A percentile compares a stretch with the other conserved stretches of the same genome.
phyloP scores from a whole-genome alignment of 1,140 invertebrate genomes.

The Heterodera carotae region DNA sequence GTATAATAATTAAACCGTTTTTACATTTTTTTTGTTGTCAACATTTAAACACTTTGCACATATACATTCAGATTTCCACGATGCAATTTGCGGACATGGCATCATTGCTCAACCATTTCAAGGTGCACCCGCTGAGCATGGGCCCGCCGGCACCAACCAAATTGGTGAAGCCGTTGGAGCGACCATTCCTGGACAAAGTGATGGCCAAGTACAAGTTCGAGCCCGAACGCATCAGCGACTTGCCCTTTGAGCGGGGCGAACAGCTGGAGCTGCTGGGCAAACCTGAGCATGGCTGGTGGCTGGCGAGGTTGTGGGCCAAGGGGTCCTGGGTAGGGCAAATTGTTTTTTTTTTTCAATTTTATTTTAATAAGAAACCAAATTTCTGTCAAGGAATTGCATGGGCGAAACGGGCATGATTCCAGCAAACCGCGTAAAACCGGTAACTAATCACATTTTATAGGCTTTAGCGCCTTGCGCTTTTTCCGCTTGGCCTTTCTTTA shows the following conservation, averaged over 20 bases:
- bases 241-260: constrained; percentile 91
- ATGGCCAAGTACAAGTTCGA: constrained; percentile 89
- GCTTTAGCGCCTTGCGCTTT: too few relatives aligned
- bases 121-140: constrained; percentile 76
- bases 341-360: neutral
- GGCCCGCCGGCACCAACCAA: constrained; percentile 85
- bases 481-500: too few relatives aligned
- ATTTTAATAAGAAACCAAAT: too few relatives aligned
- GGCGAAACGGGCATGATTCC: constrained; percentile 89
- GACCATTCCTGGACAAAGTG: constrained; percentile 69
- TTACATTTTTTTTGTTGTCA: too few relatives aligned
- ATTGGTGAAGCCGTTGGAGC: constrained; percentile 76
- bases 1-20: too few relatives aligned
- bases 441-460: constrained; percentile 24
- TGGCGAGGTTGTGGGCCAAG: constrained; percentile 70
- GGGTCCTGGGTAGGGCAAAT: too few relatives aligned
- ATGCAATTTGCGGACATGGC: constrained; percentile 89
- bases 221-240: constrained; percentile 82
- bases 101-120: constrained; percentile 85
- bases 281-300: constrained; percentile 97
- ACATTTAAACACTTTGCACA: constrained; percentile 68
- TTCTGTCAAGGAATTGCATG: constrained; percentile 78
- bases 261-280: constrained; percentile 86
- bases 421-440: constrained; percentile 80
- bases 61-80: constrained; percentile 91